Evolutionary conservation across 2,113 vertebrate genomes (phyloP).

Genomic region (Chloebia gouldiae): DNA sequence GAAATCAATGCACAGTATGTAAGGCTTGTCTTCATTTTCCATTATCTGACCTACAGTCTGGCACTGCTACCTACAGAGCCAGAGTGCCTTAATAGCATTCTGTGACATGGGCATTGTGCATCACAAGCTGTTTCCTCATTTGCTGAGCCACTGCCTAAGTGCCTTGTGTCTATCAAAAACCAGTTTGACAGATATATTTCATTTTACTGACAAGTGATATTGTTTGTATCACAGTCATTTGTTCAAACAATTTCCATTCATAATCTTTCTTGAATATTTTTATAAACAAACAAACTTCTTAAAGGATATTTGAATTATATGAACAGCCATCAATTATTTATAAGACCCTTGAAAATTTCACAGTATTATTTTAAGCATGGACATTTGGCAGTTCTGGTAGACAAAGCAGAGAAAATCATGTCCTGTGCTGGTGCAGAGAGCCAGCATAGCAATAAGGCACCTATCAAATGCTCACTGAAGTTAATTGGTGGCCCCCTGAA

Average conservation of each 20-base stretch:
- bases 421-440: background rate
- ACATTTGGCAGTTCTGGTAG: background rate
- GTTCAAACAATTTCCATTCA: background rate
- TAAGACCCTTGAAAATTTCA: background rate
- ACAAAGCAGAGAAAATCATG: background rate
- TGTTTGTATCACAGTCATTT: background rate
- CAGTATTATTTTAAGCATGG: background rate
- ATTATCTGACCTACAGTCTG: background rate
- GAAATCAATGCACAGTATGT: background rate
- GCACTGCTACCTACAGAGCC: background rate
- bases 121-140: constrained; percentile 56
- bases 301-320: background rate
- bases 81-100: background rate
- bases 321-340: background rate
- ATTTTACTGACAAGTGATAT: constrained; percentile 31
- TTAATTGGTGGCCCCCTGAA: background rate
- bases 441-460: background rate
- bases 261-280: background rate
- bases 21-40: background rate
- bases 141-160: constrained; percentile 46
- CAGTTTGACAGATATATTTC: background rate
- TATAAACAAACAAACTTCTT: background rate
- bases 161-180: constrained; percentile 1
- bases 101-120: background rate
- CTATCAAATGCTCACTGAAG: background rate